phyloP scores from a whole-genome alignment of 2,888 invertebrate species.

The Oligia strigilis region DNA sequence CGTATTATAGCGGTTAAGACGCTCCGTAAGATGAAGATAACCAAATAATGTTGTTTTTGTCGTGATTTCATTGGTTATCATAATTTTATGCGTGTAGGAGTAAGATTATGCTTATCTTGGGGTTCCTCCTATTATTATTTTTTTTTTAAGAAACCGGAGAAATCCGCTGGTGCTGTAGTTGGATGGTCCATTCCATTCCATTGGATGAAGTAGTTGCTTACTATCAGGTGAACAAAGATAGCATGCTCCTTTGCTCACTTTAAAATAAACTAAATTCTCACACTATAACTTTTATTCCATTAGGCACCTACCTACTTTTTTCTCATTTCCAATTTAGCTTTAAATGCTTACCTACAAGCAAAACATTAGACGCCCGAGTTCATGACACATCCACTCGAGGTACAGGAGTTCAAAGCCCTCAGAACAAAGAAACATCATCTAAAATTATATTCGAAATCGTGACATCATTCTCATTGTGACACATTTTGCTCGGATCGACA shows the following conservation, averaged over 20 bases:
- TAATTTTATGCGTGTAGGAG: neutral
- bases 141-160: neutral
- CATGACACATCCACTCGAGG: slow-evolving; percentile 6
- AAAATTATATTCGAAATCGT: slow-evolving; percentile 1
- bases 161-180: neutral
- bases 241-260: neutral
- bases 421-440: slow-evolving; percentile 32
- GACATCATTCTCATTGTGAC: slow-evolving; percentile 42
- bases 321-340: neutral
- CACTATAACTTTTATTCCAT: neutral
- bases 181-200: neutral
- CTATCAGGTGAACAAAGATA: neutral
- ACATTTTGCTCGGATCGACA: neutral
- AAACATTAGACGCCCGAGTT: neutral
- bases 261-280: neutral
- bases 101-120: neutral
- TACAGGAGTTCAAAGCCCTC: slow-evolving; percentile 32
- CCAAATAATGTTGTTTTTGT: neutral
- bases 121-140: neutral
- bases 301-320: neutral
- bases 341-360: neutral
- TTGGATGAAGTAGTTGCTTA: neutral
- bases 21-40: slow-evolving; percentile 29
- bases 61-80: neutral
- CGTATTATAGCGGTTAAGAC: slow-evolving; percentile 48